Evolutionary conservation across 2,888 invertebrate genomes (phyloP).

Genomic region (Coleophora deauratella): DNA sequence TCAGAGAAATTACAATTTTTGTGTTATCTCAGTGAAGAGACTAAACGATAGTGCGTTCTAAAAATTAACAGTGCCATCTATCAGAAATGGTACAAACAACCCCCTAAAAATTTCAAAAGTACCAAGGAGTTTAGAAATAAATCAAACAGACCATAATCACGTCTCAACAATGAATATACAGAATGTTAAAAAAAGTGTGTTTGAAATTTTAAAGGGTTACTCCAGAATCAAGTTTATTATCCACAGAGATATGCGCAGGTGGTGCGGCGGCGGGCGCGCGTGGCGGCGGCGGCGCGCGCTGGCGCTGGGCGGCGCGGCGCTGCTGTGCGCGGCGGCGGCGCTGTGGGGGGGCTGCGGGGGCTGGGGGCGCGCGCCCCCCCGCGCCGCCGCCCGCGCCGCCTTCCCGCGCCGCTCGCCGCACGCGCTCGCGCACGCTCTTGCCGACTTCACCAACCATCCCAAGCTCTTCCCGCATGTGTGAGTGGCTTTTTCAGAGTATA

Average conservation of each 20-base stretch:
- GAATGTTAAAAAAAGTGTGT: too few relatives aligned
- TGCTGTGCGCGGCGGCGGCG: slow-evolving; percentile 11
- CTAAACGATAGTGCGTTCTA: too few relatives aligned
- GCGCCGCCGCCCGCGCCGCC: slow-evolving; percentile 28
- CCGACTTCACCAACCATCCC: slow-evolving; percentile 41
- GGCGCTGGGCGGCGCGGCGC: slow-evolving; percentile 8
- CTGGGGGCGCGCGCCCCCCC: slow-evolving; percentile 12
- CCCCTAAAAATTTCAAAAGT: too few relatives aligned
- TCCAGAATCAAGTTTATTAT: too few relatives aligned
- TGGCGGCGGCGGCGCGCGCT: slow-evolving; percentile 4
- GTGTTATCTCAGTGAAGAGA: too few relatives aligned
- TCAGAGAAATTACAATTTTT: too few relatives aligned
- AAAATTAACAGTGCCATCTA: too few relatives aligned
- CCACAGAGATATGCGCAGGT: not conserved
- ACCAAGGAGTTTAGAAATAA: too few relatives aligned
- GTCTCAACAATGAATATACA: too few relatives aligned
- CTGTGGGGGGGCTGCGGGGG: not conserved
- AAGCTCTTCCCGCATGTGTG: slow-evolving; percentile 21
- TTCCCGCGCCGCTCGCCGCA: slow-evolving; percentile 17
- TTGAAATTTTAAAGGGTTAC: too few relatives aligned
- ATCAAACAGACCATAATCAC: too few relatives aligned
- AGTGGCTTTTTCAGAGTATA: slow-evolving; percentile 1
- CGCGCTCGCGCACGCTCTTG: slow-evolving; percentile 36
- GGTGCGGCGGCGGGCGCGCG: slow-evolving; percentile 7
- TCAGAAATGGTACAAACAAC: too few relatives aligned